Percentiles rank a stretch among this genome's conserved stretches.
These are phyloP conservation scores for Grallaria varia DNA, from an alignment of 2,113 vertebrate species.

Conservation along the genomic window DNA sequence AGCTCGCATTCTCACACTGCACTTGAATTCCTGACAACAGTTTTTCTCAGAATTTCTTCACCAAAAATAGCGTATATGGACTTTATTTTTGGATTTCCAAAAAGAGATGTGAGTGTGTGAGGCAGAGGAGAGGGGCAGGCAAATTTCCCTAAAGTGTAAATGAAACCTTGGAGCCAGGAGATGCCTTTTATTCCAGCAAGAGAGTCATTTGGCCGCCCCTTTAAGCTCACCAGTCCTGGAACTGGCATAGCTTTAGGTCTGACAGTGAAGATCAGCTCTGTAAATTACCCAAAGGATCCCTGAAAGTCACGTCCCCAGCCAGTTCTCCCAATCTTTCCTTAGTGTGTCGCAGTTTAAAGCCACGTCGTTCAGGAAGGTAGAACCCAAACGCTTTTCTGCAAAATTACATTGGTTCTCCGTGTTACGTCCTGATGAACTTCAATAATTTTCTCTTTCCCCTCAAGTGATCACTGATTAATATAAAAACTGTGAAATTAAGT, in stretches of 20 bases:
- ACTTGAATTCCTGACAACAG: not conserved
- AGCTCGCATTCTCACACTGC: rapidly evolving
- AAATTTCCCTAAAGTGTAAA: not conserved
- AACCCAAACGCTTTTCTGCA: not conserved
- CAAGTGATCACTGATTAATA: slow-evolving; percentile 42
- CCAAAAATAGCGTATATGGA: not conserved
- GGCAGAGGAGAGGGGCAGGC: not conserved
- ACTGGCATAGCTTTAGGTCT: not conserved
- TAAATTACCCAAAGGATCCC: not conserved
- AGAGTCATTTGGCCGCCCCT: not conserved
- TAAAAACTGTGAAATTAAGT: slow-evolving; percentile 57
- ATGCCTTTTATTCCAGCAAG: not conserved
- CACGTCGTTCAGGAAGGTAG: not conserved
- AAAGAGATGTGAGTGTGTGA: not conserved
- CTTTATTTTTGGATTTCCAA: not conserved
- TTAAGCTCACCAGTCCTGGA: not conserved
- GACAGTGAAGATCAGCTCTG: not conserved
- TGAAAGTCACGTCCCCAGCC: not conserved
- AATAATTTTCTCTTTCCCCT: not conserved
- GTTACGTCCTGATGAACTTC: not conserved
- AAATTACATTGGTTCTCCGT: not conserved
- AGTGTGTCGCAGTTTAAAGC: not conserved
- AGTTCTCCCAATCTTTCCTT: not conserved
- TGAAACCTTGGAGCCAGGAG: not conserved
- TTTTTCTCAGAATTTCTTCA: not conserved